Base-by-base conservation (phyloP, 92 coral and sea anemone genomes). In the Phenganax stokvisi region DNA sequence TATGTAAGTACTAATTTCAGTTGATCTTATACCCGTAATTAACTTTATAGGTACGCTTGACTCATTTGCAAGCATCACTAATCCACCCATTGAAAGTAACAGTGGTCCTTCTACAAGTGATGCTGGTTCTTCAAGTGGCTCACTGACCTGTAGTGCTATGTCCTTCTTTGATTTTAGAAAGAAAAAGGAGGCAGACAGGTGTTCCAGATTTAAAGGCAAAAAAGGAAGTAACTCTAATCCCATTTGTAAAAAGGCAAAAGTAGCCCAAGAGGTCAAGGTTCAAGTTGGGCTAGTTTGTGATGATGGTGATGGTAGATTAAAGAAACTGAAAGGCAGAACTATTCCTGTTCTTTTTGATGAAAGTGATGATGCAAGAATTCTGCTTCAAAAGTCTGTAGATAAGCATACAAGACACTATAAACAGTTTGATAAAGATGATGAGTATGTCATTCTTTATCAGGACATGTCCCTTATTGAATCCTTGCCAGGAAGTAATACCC, bases 401-500 rank as follows among this genome's bases (percentile, higher is more conserved):
- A 86, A 86, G 80, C 88, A 86, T 74, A 57, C 82, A 51, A 86
- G 85, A 81, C 86, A 86, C 58, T 81, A 72, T 56, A 86, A 86
- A 55, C 88, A 86, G 80, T 86, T 86, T 28, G 57, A 85, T 77
- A 56, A 57, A 16, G 74, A 47, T 83, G 63, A 71, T 80, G 67
- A 57, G 20, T 83, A 87, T 83, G 87, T 83, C 25, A 72, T 87
- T 8, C 79, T 83, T 58, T 85, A 85, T 80, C 59, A 64, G 31
- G 86, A 76, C 69, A 63, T 87, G 89, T 77, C 90, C 67, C 54
- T 70, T n/a, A 87, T 88, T 55, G 16, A 80, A 17, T 83, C 16
- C 83, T 74, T 87, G 31, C 92, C 92, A 60, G 90, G 90, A 31
- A 89, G 78, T 54, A 54, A 47, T 56, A 80, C 80, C 58, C 86